Evolutionary conservation across 2,113 vertebrate species (phyloP).

Genomic region (Larimichthys polyactis): DNA sequence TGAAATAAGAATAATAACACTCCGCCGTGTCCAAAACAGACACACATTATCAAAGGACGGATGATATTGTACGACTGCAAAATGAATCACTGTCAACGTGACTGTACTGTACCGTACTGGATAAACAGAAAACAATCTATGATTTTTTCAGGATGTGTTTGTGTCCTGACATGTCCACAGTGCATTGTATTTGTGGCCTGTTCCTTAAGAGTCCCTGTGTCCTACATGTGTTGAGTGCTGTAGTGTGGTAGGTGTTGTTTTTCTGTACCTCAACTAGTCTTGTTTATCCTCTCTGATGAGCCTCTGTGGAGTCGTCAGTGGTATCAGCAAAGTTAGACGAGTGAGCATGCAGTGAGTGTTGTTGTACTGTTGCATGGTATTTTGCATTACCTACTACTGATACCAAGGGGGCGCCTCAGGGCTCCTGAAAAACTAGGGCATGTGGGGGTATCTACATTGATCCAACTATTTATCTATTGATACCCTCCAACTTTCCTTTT

Average conservation of each 20-base stretch:
- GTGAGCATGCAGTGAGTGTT: neutral
- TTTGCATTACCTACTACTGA: slow-evolving; percentile 7
- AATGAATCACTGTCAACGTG: neutral
- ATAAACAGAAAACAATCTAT: neutral
- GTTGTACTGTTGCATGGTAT: neutral
- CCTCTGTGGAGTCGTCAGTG: neutral
- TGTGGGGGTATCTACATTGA: neutral
- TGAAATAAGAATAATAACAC: neutral
- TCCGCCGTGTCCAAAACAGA: neutral
- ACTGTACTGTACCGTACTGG: neutral
- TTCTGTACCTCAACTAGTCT: neutral
- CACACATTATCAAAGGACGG: neutral
- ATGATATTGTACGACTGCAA: neutral
- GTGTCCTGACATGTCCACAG: neutral
- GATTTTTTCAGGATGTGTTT: neutral
- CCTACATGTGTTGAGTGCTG: neutral
- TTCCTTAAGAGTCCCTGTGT: neutral
- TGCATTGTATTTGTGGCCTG: neutral
- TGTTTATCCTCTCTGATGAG: neutral
- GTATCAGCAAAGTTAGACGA: slow-evolving; percentile 1
- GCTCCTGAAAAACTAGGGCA: slow-evolving; percentile 5
- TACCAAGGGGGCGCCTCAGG: slow-evolving; percentile 11
- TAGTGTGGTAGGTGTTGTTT: too few relatives aligned
- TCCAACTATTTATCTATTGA: neutral
- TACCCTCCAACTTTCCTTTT: neutral